Base-by-base conservation (phyloP, 2,888 invertebrate genomes). In the Agrilus mali region DNA sequence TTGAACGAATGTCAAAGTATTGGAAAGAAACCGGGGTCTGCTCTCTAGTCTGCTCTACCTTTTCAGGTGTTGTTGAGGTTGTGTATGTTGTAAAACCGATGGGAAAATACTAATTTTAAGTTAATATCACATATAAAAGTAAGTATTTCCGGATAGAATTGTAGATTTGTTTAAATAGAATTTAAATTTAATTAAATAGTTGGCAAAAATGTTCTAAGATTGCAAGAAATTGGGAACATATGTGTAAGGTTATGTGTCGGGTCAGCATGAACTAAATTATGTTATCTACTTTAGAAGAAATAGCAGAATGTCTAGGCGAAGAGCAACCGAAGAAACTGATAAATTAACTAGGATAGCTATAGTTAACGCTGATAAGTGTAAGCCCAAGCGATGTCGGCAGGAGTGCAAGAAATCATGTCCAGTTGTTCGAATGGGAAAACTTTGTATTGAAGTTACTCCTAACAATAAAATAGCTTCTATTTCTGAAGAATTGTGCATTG, bases 331-430 rank as follows among this genome's bases (percentile, higher is more conserved):
- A 60, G 90, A 90, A 68, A 84, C 85, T 31, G 94, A 94, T 64
- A 88, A 88, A 67, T 80, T 95, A 60, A 97, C 95, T 43, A 83
- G 96, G 72, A 96, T 97, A 67, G 96, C 97, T 50, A 96, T 97
- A 59, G 95, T 97, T 50, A 96, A 90, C 68, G 82, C 86, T 53
- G 98, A 98, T 72, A 92, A 94, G 62, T 98, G 98, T 70, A 98
- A 98, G 67, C 98, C 98, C 2, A 98, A 98, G 70, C 78, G 96
- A 75, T 98, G 98, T 71, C 82, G 95, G 44, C 96, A 97, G 67
- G 96, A 97, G 62, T 98, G 98, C 71, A 98, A 98, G 65, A 90
- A 93, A 61, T 90, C 92, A 42, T 99, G 98, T 68, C 98, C 98
- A 1, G 97, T 98, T 44, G 96, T 96, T 47, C 80, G 97, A 54